phyloP scores from a whole-genome alignment of 1,140 invertebrate genomes.

The Cryptotermes secundus region DNA sequence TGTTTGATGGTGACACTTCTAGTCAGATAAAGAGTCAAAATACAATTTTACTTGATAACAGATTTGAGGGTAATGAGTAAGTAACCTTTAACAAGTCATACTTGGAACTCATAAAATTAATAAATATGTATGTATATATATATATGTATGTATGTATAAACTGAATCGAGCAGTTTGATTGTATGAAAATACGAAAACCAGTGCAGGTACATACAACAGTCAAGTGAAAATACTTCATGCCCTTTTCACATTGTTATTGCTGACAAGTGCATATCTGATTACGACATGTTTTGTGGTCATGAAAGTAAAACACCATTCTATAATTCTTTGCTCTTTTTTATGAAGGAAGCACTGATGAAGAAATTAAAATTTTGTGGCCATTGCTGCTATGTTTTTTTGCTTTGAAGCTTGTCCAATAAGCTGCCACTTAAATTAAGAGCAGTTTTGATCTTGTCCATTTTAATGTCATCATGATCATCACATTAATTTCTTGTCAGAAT shows the following conservation, averaged over 20 bases:
- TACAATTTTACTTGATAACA: background rate
- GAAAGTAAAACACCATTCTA: background rate
- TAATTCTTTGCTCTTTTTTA: background rate
- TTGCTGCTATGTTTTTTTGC: background rate
- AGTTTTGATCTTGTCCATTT: background rate
- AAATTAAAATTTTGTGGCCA: background rate
- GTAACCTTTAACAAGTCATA: background rate
- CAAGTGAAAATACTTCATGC: background rate
- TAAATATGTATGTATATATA: background rate
- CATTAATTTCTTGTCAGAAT: background rate
- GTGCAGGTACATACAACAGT: constrained; percentile 2
- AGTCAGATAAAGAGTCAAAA: background rate
- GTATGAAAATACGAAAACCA: background rate
- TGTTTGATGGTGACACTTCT: background rate
- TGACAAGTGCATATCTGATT: background rate
- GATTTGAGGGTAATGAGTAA: background rate
- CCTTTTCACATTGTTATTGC: constrained; percentile 11
- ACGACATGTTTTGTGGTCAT: background rate
- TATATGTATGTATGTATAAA: background rate
- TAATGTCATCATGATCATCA: background rate
- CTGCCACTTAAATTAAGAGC: background rate
- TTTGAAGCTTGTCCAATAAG: background rate
- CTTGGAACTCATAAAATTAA: background rate
- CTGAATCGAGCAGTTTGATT: too few relatives aligned
- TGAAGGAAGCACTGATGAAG: background rate